phyloP scores from a whole-genome alignment of 2,888 invertebrate genomes.

The Seira ritae region DNA sequence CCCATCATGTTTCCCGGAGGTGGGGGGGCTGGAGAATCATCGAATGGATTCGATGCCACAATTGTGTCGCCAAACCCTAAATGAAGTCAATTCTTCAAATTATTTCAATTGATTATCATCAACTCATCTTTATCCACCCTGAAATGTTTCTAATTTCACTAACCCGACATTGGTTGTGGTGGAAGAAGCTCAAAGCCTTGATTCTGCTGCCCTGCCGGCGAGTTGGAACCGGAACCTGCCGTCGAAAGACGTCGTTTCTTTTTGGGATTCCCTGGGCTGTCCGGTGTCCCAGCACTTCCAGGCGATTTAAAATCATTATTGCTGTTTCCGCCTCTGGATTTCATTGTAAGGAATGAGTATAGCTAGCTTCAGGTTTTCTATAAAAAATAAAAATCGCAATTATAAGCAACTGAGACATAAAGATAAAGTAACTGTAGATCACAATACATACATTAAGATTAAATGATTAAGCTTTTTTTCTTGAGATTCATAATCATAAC shows the following conservation, averaged over 20 bases:
- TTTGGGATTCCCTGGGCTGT: slow-evolving; percentile 88
- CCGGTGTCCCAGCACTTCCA: slow-evolving; percentile 78
- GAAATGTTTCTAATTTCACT: slow-evolving; percentile 28
- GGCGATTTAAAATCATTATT: slow-evolving; percentile 81
- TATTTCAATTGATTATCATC: not conserved
- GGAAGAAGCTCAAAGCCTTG: slow-evolving; percentile 85
- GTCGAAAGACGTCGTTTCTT: slow-evolving; percentile 88
- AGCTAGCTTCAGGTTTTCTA: too few species aligned
- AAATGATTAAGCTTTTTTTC: too few species aligned
- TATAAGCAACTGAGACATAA: too few species aligned
- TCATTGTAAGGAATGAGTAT: too few species aligned
- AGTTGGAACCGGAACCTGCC: slow-evolving; percentile 79
- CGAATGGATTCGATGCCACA: slow-evolving; percentile 95
- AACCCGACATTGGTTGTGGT: slow-evolving; percentile 85
- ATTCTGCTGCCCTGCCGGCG: slow-evolving; percentile 79
- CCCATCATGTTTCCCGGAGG: slow-evolving; percentile 33
- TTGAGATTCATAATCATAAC: too few species aligned
- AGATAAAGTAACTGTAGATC: too few species aligned
- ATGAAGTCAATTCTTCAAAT: too few species aligned
- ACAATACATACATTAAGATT: too few species aligned
- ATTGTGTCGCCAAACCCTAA: slow-evolving; percentile 90
- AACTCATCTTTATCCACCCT: not conserved
- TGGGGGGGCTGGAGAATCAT: slow-evolving; percentile 84
- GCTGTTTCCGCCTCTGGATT: slow-evolving; percentile 82
- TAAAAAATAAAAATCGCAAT: too few species aligned